Base-by-base conservation (phyloP, 2,888 invertebrate species). In the Loripinus fragilis region DNA sequence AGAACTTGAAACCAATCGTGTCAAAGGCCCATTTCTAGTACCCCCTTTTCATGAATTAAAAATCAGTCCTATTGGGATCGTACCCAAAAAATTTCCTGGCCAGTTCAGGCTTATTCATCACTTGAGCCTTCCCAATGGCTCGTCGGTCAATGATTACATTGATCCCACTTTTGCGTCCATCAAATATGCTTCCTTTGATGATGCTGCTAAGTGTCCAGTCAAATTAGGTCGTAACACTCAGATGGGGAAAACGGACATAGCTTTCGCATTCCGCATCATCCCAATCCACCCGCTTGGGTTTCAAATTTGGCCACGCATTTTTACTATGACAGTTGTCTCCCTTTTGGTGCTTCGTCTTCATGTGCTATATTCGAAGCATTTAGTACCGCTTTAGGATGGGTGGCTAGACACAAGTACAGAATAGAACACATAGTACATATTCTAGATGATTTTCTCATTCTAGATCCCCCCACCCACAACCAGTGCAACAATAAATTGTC, bases 71-170 rank as follows among this genome's bases (percentile, higher is more conserved):
- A 69, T 69, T 25, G 69, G 69, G 30, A 28, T n/a, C 38, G 77
- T 80, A 20, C 77, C 80, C 17, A 60, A 60, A 33, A 60, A 33
- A 20, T 33, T 33, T 12, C 60, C 45, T 3, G 17, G 50, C 2
- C 25, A 69, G 2, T 69, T 30, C 33, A 25, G 69, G 7, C 20
- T 69, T 33, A 69, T 69, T 28, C 69, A 69, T 17, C 45, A 69
- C 30, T 28, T 69, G 15, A 69, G 50, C n/a, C 48, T 48, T 28
- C 69, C 69, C 3, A 15, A 55, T 0, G 74, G 73, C 15, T 28
- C 35, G 12, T 78, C 71, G 8, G 74, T 81, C 20, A 81, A 78
- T 71, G 73, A 78, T 25, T 73, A 50, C 33, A 60, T 60, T 60
- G 60, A 60, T 20, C 60, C 60, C 5, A 25, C 30, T 15, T 17